phyloP scores from a whole-genome alignment of 2,113 vertebrate genomes.

The Opisthocomus hoazin region DNA sequence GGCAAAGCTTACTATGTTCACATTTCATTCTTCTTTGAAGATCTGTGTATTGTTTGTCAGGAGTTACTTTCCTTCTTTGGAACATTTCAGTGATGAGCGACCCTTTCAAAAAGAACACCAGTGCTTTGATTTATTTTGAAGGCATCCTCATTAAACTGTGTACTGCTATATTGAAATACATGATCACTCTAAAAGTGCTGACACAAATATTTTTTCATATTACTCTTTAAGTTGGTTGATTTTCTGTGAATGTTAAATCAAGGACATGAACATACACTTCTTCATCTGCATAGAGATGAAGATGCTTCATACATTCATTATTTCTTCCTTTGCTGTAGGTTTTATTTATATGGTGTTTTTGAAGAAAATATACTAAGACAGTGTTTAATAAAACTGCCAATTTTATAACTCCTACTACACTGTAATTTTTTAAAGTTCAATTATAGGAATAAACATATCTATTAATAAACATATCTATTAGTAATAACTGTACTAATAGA shows the following conservation, averaged over 20 bases:
- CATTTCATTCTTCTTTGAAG: conserved; percentile 13
- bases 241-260: conserved; percentile 69
- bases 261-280: conserved; percentile 32
- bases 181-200: conserved; percentile 65
- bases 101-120: neutral
- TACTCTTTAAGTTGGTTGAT: conserved; percentile 59
- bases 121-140: conserved; percentile 63
- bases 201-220: conserved; percentile 49
- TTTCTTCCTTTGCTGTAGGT: neutral
- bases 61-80: conserved; percentile 34
- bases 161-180: conserved; percentile 48
- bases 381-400: conserved; percentile 5
- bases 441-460: neutral
- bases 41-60: conserved; percentile 1
- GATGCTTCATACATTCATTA: conserved; percentile 10
- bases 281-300: conserved; percentile 61
- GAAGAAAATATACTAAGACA: neutral
- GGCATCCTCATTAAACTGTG: conserved; percentile 58
- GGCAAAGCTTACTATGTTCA: neutral
- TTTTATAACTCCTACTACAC: neutral
- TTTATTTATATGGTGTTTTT: neutral
- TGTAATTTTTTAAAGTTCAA: neutral
- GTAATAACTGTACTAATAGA: neutral
- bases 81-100: conserved; percentile 1
- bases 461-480: conserved; percentile 7